Percentiles rank a stretch among this genome's conserved stretches.
These are phyloP conservation scores for Chloroceryle inda DNA, from an alignment of 2,797 vertebrate species.

Conservation along the genomic window DNA sequence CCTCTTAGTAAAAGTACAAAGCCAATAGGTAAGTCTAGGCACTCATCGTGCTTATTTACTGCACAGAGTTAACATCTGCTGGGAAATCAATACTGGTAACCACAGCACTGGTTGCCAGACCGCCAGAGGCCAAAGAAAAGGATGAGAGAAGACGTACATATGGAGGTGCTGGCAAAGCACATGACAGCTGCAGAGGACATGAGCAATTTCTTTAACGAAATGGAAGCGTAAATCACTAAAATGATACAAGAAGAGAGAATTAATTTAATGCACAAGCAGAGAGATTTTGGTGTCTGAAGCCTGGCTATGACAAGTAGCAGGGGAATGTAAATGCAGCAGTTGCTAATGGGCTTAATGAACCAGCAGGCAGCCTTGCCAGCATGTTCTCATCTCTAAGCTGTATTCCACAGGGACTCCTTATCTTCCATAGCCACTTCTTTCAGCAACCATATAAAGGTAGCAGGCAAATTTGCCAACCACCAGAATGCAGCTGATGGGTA, in stretches of 20 bases:
- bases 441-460: background rate
- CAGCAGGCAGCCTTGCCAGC: conserved; percentile 1
- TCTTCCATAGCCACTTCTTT: conserved; percentile 16
- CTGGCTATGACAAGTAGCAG: background rate
- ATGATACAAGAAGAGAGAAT: background rate
- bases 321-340: background rate
- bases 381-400: background rate
- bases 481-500: background rate
- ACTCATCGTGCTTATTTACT: background rate
- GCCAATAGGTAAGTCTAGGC: background rate
- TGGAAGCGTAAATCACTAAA: background rate
- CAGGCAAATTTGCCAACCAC: conserved; percentile 10
- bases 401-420: background rate
- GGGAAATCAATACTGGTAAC: background rate
- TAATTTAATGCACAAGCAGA: background rate
- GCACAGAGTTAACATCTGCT: background rate
- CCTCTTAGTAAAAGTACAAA: background rate
- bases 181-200: background rate
- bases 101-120: background rate
- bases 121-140: background rate
- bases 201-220: background rate
- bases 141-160: background rate
- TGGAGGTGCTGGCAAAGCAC: background rate
- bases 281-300: background rate
- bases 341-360: background rate